phyloP scores from a whole-genome alignment of 1,140 invertebrate species.

The Diuraphis noxia region DNA sequence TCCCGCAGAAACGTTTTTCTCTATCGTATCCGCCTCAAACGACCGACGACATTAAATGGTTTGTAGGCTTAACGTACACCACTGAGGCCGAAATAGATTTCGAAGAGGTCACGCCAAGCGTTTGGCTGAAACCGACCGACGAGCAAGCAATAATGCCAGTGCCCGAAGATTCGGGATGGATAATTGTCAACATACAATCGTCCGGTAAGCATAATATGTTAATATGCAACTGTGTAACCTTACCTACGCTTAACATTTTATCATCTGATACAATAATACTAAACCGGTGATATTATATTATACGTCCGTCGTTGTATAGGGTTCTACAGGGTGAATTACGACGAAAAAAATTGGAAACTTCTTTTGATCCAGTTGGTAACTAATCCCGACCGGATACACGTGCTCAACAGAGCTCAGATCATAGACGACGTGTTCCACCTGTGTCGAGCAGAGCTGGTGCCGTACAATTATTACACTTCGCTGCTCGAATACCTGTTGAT shows the following conservation, averaged over 20 bases:
- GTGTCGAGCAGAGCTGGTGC: constrained; percentile 62
- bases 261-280: neutral
- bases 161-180: constrained; percentile 69
- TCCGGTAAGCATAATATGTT: constrained; percentile 68
- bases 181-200: constrained; percentile 77
- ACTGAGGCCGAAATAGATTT: constrained; percentile 68
- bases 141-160: constrained; percentile 56
- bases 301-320: constrained; percentile 57
- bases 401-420: constrained; percentile 75
- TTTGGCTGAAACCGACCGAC: constrained; percentile 69
- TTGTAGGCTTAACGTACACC: constrained; percentile 81
- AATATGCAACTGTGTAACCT: neutral
- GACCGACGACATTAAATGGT: constrained; percentile 67
- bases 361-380: constrained; percentile 61
- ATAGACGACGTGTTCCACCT: constrained; percentile 82
- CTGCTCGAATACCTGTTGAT: constrained; percentile 28
- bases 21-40: constrained; percentile 57
- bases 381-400: constrained; percentile 66
- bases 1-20: constrained; percentile 57
- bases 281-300: too few relatives aligned
- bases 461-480: constrained; percentile 16
- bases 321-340: constrained; percentile 75
- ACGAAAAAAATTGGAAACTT: constrained; percentile 70
- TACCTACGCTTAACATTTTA: neutral
- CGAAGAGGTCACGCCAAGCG: constrained; percentile 67